phyloP scores from a whole-genome alignment of 2,888 invertebrate species.

The Salticus scenicus region DNA sequence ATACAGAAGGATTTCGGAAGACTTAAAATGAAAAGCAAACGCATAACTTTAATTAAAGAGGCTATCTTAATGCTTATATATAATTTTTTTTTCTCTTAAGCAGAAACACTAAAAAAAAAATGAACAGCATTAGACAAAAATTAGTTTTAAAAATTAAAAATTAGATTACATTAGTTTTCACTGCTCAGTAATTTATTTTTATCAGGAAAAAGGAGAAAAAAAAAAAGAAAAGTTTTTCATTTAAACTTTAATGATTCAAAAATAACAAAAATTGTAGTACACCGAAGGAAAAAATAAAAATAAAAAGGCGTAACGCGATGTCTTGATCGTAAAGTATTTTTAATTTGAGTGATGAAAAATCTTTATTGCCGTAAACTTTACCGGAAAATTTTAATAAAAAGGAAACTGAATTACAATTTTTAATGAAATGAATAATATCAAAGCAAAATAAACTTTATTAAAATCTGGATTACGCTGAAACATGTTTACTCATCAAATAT shows the following conservation, averaged over 20 bases:
- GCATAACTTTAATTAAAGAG: not conserved
- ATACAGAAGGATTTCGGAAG: too few relatives aligned
- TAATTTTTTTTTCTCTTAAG: too few relatives aligned
- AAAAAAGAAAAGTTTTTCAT: not conserved
- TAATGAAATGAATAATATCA: not conserved
- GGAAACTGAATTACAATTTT: not conserved
- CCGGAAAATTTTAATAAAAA: not conserved
- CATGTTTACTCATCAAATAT: not conserved
- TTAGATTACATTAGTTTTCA: not conserved
- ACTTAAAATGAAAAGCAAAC: not conserved
- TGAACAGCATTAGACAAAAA: not conserved
- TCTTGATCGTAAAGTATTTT: not conserved
- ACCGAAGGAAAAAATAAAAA: not conserved
- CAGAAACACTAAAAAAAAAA: not conserved
- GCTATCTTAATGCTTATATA: too few relatives aligned
- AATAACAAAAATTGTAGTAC: not conserved
- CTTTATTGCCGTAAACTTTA: not conserved
- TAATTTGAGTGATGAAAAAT: slow-evolving; percentile 7
- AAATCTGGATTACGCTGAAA: not conserved
- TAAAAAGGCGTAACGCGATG: not conserved
- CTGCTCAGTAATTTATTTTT: not conserved
- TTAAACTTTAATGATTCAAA: slow-evolving; percentile 12
- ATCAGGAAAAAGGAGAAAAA: not conserved
- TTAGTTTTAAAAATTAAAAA: not conserved
- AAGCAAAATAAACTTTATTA: not conserved